Conservation (phyloP, 1,140 invertebrate genomes). For the Brachionus koreanus region DNA sequence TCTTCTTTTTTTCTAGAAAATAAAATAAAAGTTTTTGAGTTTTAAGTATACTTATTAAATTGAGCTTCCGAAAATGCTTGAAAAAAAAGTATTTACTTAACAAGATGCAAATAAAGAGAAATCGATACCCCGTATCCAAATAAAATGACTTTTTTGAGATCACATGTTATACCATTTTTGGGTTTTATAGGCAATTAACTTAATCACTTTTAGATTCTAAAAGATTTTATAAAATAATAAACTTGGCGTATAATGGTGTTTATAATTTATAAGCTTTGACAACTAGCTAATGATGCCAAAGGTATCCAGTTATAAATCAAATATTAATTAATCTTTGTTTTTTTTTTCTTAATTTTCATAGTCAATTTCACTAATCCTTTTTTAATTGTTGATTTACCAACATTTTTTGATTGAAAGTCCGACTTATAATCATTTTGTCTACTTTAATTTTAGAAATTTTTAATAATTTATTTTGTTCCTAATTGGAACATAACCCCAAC, state of each 20-base stretch:
- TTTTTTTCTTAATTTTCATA: constrained; percentile 12
- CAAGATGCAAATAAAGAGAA: constrained; percentile 13
- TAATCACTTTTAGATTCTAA: not conserved
- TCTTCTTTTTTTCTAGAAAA: not conserved
- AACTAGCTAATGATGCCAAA: not conserved
- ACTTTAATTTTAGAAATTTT: not conserved
- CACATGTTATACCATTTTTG: constrained; percentile 1
- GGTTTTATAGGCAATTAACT: not conserved
- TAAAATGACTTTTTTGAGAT: not conserved
- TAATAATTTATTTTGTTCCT: not conserved
- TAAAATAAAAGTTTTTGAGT: not conserved
- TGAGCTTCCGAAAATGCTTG: not conserved
- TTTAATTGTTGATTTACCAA: not conserved
- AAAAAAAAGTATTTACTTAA: not conserved
- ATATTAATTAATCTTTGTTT: constrained; percentile 29
- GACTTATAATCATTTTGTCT: not conserved
- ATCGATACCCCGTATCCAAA: constrained; percentile 13
- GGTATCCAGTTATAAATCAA: constrained; percentile 39
- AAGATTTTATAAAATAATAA: not conserved
- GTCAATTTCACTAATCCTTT: not conserved
- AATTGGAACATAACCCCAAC: too few relatives aligned
- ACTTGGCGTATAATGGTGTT: not conserved
- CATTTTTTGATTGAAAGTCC: not conserved
- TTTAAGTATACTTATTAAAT: not conserved
- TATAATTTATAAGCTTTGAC: not conserved